Evolutionary conservation across 2,888 invertebrate genomes (phyloP).

Genomic region (Oxystoma pomonae): DNA sequence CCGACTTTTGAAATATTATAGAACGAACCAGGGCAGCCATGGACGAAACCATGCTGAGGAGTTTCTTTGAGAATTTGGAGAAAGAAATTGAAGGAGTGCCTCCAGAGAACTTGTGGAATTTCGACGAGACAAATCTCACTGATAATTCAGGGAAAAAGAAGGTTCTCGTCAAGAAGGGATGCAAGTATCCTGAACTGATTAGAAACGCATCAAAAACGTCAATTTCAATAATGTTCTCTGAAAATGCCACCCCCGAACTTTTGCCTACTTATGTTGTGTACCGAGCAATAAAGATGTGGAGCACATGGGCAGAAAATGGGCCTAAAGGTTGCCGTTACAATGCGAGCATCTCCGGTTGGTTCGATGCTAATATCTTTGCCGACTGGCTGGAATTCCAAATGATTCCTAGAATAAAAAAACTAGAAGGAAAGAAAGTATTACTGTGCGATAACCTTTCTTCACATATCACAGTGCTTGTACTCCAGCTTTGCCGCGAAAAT

Average conservation of each 20-base stretch:
- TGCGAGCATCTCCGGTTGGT: constrained; percentile 23
- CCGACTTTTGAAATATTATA: no score
- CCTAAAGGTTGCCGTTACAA: constrained; percentile 21
- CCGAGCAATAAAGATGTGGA: constrained; percentile 19
- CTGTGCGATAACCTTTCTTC: constrained; percentile 13
- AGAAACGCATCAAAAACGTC: no score
- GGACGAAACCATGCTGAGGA: not conserved
- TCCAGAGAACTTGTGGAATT: constrained; percentile 31
- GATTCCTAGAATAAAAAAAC: constrained; percentile 18
- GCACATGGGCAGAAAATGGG: constrained; percentile 22
- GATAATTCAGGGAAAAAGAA: constrained; percentile 34
- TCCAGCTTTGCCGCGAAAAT: no score
- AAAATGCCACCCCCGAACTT: no score
- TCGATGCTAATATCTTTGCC: constrained; percentile 25
- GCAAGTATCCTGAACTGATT: constrained; percentile 34
- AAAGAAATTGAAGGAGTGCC: constrained; percentile 17
- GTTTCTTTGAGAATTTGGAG: constrained; percentile 10
- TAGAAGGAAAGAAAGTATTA: constrained; percentile 16
- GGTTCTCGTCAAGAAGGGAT: constrained; percentile 20
- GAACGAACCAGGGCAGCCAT: no score
- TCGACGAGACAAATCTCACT: constrained; percentile 29
- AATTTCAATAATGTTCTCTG: constrained; percentile 4
- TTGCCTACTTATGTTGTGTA: no score
- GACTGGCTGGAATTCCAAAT: constrained; percentile 24
- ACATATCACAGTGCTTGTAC: no score